These are phyloP conservation scores for Parnassius apollo DNA, from an alignment of 2,888 invertebrate genomes.

Conservation along the genomic window DNA sequence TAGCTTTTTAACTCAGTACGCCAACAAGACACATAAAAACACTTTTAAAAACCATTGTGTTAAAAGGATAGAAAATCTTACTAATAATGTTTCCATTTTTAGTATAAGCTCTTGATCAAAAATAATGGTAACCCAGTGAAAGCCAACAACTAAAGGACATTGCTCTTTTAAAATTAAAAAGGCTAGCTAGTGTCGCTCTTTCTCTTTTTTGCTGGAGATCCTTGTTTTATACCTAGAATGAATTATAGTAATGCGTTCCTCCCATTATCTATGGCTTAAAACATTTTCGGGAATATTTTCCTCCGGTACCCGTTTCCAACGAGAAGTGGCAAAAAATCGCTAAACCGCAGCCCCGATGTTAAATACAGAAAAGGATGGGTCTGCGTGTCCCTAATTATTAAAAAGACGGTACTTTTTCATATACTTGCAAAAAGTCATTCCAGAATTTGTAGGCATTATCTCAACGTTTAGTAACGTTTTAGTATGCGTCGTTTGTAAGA, in stretches of 20 bases:
- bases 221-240: constrained; percentile 1
- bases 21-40: too few species aligned
- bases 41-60: too few species aligned
- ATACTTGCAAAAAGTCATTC: constrained; percentile 30
- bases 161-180: too few species aligned
- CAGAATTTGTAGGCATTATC: constrained; percentile 20
- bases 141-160: too few species aligned
- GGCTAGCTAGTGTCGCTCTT: too few species aligned
- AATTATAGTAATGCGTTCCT: constrained; percentile 16
- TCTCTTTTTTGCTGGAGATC: background rate
- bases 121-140: too few species aligned
- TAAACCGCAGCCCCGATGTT: constrained; percentile 32
- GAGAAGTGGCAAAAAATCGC: constrained; percentile 18
- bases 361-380: constrained; percentile 37
- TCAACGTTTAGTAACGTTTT: constrained; percentile 18
- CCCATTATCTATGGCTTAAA: constrained; percentile 15
- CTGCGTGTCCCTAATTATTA: constrained; percentile 46
- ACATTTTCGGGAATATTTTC: constrained; percentile 17
- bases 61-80: too few species aligned
- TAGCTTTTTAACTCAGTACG: too few species aligned
- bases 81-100: too few species aligned
- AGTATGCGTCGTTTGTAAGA: constrained; percentile 15
- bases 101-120: too few species aligned
- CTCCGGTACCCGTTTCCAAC: constrained; percentile 9
- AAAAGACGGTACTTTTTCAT: constrained; percentile 34